Percentiles rank a stretch among this genome's conserved stretches.
These are phyloP conservation scores for Myotis planiceps DNA, from an alignment of 2,797 vertebrate species.

Conservation along the genomic window DNA sequence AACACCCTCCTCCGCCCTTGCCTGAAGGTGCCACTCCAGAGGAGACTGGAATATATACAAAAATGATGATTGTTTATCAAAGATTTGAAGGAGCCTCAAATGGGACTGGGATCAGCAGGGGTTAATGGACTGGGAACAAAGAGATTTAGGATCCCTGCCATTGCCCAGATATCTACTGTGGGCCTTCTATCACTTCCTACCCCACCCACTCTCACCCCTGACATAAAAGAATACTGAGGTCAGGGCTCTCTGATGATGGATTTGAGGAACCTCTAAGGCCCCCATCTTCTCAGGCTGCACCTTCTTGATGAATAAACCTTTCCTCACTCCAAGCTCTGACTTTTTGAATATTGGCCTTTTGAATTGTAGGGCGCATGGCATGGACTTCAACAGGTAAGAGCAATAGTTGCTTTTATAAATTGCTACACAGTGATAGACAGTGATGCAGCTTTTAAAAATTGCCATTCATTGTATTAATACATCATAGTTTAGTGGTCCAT, in stretches of 20 bases:
- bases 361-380: not conserved
- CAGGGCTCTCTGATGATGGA: not conserved
- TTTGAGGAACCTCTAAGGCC: not conserved
- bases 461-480: not conserved
- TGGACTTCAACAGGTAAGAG: not conserved
- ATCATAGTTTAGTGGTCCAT: not conserved
- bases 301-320: not conserved
- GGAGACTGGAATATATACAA: not conserved
- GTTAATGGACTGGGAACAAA: not conserved
- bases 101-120: not conserved
- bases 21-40: not conserved
- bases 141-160: not conserved
- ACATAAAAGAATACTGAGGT: not conserved
- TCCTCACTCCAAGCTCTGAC: not conserved
- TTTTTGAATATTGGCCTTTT: not conserved
- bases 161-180: not conserved
- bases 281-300: not conserved
- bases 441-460: not conserved
- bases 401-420: not conserved
- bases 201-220: not conserved
- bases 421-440: not conserved
- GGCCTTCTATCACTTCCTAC: not conserved
- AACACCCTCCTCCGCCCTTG: not conserved
- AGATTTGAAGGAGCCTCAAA: not conserved
- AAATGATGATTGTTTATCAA: not conserved